Conservation (phyloP, 2,113 vertebrate species). For the Formicarius rufipectus region DNA sequence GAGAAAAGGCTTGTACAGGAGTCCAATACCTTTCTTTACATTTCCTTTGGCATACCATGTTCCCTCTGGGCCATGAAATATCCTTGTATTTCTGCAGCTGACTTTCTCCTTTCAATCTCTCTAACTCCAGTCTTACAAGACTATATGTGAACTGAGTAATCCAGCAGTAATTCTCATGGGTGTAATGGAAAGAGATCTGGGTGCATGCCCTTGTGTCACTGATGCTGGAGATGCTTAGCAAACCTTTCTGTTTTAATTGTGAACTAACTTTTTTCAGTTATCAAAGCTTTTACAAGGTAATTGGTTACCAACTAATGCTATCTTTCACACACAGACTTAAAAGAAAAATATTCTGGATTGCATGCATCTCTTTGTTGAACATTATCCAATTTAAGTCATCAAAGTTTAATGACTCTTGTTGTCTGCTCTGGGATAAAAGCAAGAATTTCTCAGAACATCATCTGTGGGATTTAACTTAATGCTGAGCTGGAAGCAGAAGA, state of each 20-base stretch:
- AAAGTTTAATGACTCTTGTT: slow-evolving; percentile 54
- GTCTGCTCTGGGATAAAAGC: slow-evolving; percentile 36
- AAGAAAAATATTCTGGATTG: slow-evolving; percentile 18
- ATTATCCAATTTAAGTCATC: slow-evolving; percentile 40
- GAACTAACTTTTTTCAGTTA: not conserved
- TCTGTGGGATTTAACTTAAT: slow-evolving; percentile 21
- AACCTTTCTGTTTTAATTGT: not conserved
- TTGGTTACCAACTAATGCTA: not conserved
- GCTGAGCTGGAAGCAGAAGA: not conserved
- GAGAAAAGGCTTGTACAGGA: not conserved
- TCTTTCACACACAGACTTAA: not conserved
- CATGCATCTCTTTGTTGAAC: slow-evolving; percentile 12
- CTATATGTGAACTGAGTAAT: not conserved
- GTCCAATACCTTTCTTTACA: not conserved
- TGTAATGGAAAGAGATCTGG: not conserved
- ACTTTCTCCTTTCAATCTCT: not conserved
- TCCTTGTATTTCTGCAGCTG: not conserved
- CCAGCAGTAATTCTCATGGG: not conserved
- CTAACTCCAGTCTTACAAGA: not conserved
- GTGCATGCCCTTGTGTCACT: not conserved
- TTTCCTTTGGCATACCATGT: not conserved
- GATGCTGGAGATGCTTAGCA: not conserved
- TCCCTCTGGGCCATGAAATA: not conserved
- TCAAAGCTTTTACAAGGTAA: not conserved
- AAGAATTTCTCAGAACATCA: slow-evolving; percentile 3